Evolutionary conservation across 2,888 invertebrate species (phyloP).

Genomic region (Lasioglossum marginatum): DNA sequence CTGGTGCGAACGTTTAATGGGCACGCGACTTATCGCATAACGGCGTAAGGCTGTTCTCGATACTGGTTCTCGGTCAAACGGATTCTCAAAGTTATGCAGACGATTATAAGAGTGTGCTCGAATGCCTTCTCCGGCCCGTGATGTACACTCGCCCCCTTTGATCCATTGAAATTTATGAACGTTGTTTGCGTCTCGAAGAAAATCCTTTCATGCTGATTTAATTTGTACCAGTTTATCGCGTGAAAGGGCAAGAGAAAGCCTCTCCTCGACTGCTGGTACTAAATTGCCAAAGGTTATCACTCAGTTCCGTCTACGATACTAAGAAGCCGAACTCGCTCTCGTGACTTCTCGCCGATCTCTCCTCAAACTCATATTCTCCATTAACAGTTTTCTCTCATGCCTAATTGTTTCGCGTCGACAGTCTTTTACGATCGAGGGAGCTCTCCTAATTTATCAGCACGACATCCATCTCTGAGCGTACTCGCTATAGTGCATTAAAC

Average conservation of each 20-base stretch:
- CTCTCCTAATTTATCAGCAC: neutral
- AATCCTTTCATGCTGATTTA: constrained; percentile 68
- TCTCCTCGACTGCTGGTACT: constrained; percentile 35
- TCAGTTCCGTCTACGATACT: constrained; percentile 25
- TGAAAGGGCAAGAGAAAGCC: constrained; percentile 34
- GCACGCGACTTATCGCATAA: constrained; percentile 83
- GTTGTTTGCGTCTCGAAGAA: constrained; percentile 64
- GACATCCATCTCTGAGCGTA: neutral
- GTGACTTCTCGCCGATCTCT: constrained; percentile 28
- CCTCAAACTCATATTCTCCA: constrained; percentile 44
- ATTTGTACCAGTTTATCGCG: constrained; percentile 71
- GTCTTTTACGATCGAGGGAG: constrained; percentile 32
- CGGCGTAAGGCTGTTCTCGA: constrained; percentile 80
- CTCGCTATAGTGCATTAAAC: neutral
- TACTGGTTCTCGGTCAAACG: constrained; percentile 83
- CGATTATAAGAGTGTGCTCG: constrained; percentile 79
- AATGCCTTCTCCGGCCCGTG: constrained; percentile 63
- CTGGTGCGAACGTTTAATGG: constrained; percentile 78
- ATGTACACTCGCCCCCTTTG: constrained; percentile 56
- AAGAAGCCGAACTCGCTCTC: constrained; percentile 25
- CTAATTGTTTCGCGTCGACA: constrained; percentile 30
- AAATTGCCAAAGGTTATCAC: constrained; percentile 58
- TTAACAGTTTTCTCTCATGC: constrained; percentile 18
- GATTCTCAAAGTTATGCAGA: constrained; percentile 81
- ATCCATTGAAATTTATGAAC: constrained; percentile 69